These are phyloP conservation scores for Lucifuga dentata DNA, from an alignment of 2,113 vertebrate genomes.

Conservation along the genomic window DNA sequence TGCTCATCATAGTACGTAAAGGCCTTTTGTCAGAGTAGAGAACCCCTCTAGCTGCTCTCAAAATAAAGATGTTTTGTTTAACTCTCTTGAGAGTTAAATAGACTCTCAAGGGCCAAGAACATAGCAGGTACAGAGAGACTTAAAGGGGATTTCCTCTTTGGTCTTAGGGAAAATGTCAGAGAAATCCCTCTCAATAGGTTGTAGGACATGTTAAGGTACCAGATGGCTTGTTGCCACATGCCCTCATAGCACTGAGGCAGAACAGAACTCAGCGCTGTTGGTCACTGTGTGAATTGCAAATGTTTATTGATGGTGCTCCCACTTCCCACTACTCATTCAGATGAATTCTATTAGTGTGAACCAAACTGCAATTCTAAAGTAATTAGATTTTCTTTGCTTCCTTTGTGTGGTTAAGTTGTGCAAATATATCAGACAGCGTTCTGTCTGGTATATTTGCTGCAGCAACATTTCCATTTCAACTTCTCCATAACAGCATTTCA, in stretches of 20 bases:
- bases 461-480: not conserved
- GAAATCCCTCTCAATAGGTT: slow-evolving; percentile 60
- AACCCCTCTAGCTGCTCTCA: slow-evolving; percentile 61
- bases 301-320: not conserved
- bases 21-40: slow-evolving; percentile 58
- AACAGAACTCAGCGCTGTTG: slow-evolving; percentile 13
- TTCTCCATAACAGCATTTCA: not conserved
- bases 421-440: too few species aligned
- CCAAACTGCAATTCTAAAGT: slow-evolving; percentile 12
- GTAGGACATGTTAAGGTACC: slow-evolving; percentile 58
- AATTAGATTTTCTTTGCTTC: slow-evolving; percentile 19
- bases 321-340: slow-evolving; percentile 8
- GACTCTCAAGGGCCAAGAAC: slow-evolving; percentile 60
- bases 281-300: slow-evolving; percentile 31
- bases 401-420: not conserved
- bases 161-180: slow-evolving; percentile 67
- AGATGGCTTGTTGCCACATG: slow-evolving; percentile 59
- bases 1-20: slow-evolving; percentile 34
- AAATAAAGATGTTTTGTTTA: slow-evolving; percentile 71
- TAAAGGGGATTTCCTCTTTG: slow-evolving; percentile 73
- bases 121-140: slow-evolving; percentile 68
- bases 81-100: slow-evolving; percentile 71
- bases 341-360: slow-evolving; percentile 8
- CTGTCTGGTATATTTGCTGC: not conserved
- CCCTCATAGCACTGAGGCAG: slow-evolving; percentile 17